phyloP scores from a whole-genome alignment of 2,113 vertebrate genomes.

The Narcine bancroftii region DNA sequence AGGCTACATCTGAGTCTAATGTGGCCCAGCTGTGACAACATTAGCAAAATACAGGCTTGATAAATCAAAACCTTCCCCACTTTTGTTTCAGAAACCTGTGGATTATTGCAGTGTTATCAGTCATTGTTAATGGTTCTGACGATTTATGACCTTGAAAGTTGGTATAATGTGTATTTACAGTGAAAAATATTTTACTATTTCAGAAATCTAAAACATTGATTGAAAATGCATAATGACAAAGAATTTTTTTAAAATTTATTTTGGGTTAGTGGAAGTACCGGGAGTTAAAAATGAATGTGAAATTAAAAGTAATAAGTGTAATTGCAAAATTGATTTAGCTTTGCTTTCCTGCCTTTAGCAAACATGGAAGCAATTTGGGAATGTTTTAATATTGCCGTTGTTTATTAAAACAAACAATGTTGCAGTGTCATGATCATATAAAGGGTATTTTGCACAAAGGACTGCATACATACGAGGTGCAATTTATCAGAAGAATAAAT shows the following conservation, averaged over 20 bases:
- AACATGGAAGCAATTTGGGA: not conserved
- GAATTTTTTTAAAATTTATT: not conserved
- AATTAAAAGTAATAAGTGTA: not conserved
- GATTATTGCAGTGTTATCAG: not conserved
- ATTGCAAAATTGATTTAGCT: not conserved
- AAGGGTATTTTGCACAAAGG: not conserved
- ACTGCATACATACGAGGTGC: not conserved
- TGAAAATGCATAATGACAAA: not conserved
- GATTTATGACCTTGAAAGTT: not conserved
- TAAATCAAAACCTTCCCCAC: not conserved
- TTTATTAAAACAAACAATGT: not conserved
- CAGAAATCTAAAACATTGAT: not conserved
- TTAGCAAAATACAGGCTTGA: slow-evolving; percentile 39
- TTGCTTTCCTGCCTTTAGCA: slow-evolving; percentile 4
- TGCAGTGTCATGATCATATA: not conserved
- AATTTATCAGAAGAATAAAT: slow-evolving; percentile 15
- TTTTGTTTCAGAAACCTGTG: slow-evolving; percentile 8
- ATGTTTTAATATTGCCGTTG: not conserved
- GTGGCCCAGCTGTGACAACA: slow-evolving; percentile 49
- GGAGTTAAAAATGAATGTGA: too few species aligned
- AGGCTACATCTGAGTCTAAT: slow-evolving; percentile 71
- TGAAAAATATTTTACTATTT: not conserved
- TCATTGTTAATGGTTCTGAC: slow-evolving; percentile 25
- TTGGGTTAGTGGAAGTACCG: not conserved
- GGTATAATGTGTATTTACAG: not conserved